Base-by-base conservation (phyloP, 2,888 invertebrate genomes). In the Trachelus tabidus region DNA sequence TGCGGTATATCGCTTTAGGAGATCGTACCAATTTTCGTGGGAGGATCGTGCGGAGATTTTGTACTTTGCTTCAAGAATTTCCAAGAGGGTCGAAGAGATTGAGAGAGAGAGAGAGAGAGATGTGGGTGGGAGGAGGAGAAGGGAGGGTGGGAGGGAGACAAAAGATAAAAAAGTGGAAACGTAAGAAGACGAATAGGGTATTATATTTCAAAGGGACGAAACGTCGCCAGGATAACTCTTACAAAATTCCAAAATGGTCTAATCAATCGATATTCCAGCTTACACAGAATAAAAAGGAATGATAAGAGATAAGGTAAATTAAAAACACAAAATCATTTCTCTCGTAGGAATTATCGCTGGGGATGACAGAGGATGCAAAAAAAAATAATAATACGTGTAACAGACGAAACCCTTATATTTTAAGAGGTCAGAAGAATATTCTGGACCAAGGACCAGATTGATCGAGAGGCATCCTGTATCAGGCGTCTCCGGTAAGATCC, bases 391-490 rank as follows among this genome's bases (percentile, higher is more conserved):
- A 37, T 37, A 4, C 12, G 12, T 12, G 37, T 12, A 12, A 37
- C 12, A 12, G 12, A 37, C 0, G 12, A 37, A 37, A 37, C 4
- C 40, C 15, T 40, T 40, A 1, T 6, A 15, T 40, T 6, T 40
- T 15, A 15, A 15, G 40, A 40, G 40, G 15, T 40, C 40, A 1
- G 15, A 6, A 40, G 6, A 40, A 15, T 40, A 40, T 40, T 40
- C 40, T 40, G 15, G 40, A 40, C 40, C 40, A 40, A 6, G 40
- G 40, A 75, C 68, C 69, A 75, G 75, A 77, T 77, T 77, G 77
- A 77, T 74, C 74, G 69, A 77, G 68, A 75, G 35, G 75, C 74
- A 37, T 69, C 68, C 76, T 35, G 75, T 77, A 69, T 73, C 77
- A 75, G 73, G 33, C 74, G 34, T 77, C 74, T 75, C 37, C 71